Conservation (phyloP, 2,797 vertebrate genomes). For the Mus minutoides region DNA sequence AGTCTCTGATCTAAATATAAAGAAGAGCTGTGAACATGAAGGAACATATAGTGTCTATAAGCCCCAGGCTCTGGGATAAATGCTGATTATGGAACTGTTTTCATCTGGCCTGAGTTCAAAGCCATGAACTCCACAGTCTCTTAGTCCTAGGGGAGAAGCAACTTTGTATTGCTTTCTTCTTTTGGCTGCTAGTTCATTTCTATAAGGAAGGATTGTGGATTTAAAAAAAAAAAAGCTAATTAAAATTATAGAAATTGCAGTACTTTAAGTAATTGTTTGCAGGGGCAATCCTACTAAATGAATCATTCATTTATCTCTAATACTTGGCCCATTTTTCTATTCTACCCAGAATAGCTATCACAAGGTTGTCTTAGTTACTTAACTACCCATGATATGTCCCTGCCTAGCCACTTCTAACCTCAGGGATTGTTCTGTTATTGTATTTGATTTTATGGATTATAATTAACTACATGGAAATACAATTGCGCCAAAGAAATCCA, state of each 20-base stretch:
- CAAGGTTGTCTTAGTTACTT: conserved; percentile 40
- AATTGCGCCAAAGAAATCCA: conserved; percentile 71
- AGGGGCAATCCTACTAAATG: conserved; percentile 40
- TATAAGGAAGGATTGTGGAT: conserved; percentile 16
- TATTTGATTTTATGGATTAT: conserved; percentile 74
- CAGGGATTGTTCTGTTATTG: conserved; percentile 63
- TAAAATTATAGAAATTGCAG: conserved; percentile 57
- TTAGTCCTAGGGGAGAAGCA: background rate
- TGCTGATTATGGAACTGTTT: background rate
- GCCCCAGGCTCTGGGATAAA: background rate
- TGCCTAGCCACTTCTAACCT: conserved; percentile 64
- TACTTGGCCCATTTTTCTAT: conserved; percentile 4
- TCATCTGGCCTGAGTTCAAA: background rate
- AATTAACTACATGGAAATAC: conserved; percentile 72
- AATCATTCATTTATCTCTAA: conserved; percentile 57
- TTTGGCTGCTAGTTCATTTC: conserved; percentile 28
- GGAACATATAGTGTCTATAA: background rate
- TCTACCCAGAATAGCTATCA: background rate
- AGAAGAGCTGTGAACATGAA: background rate
- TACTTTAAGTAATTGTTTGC: conserved; percentile 66
- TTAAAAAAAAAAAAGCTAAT: conserved; percentile 14
- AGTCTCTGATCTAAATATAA: background rate
- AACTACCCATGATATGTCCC: conserved; percentile 34
- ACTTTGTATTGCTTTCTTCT: background rate
- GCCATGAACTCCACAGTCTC: background rate